Base-by-base conservation (phyloP, 2,113 vertebrate genomes). In the Nycticryphes semicollaris region DNA sequence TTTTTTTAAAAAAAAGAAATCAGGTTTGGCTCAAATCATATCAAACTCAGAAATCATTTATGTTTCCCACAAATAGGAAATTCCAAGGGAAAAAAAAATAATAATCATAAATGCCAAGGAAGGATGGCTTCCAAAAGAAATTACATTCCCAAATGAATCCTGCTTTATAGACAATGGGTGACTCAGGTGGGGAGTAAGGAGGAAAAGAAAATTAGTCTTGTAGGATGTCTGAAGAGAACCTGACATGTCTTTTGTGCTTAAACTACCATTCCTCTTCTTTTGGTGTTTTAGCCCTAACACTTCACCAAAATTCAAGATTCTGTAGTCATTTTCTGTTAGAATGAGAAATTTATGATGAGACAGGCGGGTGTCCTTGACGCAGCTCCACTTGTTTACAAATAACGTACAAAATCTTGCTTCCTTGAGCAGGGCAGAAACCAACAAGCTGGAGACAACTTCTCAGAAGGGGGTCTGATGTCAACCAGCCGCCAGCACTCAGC, bases 401-500 rank as follows among this genome's bases (percentile, higher is more conserved):
- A 70, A 5, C 0, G 0, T 31, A 81, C n/a, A 84, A 84, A 74
- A 84, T 80, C 68, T 77, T 37, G 8, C 30, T 94, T 94, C 77
- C 73, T 84, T 45, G 47, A 77, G 25, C 45, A 67, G 31, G 41
- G 73, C 54, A 84, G 82, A 43, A 92, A 23, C 12, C 91, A 82
- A 77, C 64, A 91, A 59, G 48, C 87, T 82, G 69, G 84, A 95
- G 90, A 87, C 77, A 84, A 60, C 62, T 84, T 78, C 90, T 78
- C 95, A 33, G 69, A 47, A 84, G 92, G 66, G 60, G 15, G 67
- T 57, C 86, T 0, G 0, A 35, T 3, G 0, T 7, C 45, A 79
- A 76, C 72, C 54, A 63, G 12, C 22, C 0, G 0, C 66, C 79
- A 86, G 67, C 4, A 0, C 43, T 51, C 0, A 0, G 27, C 72